A percentile compares a stretch with the other conserved stretches of the same genome.
These are phyloP conservation scores for Numenius phaeopus DNA, from an alignment of 2,797 vertebrate species.

Conservation along the genomic window DNA sequence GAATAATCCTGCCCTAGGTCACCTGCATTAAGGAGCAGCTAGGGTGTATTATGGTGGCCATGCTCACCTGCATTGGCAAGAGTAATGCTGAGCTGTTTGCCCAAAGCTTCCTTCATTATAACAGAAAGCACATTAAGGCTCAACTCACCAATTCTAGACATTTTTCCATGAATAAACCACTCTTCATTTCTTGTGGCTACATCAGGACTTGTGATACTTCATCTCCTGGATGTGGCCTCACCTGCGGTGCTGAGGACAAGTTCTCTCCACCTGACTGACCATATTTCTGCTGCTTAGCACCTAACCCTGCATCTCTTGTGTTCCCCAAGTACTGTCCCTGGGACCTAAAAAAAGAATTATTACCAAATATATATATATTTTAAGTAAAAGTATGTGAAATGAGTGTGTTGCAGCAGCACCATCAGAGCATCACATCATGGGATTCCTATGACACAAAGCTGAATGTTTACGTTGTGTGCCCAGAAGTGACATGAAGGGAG, in stretches of 20 bases:
- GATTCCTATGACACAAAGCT: neutral
- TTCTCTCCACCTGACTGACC: neutral
- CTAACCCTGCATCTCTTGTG: neutral
- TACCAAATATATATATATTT: neutral
- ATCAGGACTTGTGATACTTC: neutral
- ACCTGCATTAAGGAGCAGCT: neutral
- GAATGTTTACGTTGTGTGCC: neutral
- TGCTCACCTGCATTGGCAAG: neutral
- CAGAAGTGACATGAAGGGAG: neutral
- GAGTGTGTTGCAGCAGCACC: neutral
- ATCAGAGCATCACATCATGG: neutral
- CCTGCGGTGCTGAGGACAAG: neutral
- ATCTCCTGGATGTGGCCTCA: neutral
- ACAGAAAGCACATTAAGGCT: neutral
- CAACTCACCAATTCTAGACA: neutral
- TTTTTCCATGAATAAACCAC: neutral
- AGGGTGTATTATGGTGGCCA: neutral
- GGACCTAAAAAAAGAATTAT: neutral
- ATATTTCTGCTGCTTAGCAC: neutral
- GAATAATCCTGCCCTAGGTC: neutral
- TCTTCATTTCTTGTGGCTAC: neutral
- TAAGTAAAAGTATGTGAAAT: neutral
- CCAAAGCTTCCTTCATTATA: neutral
- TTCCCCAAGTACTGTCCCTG: neutral
- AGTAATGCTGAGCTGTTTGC: neutral